Evolutionary conservation across 2,113 vertebrate genomes (phyloP), one percentile per base, ranked within the genome.

Genomic region (Oreotrochilus melanogaster): DNA sequence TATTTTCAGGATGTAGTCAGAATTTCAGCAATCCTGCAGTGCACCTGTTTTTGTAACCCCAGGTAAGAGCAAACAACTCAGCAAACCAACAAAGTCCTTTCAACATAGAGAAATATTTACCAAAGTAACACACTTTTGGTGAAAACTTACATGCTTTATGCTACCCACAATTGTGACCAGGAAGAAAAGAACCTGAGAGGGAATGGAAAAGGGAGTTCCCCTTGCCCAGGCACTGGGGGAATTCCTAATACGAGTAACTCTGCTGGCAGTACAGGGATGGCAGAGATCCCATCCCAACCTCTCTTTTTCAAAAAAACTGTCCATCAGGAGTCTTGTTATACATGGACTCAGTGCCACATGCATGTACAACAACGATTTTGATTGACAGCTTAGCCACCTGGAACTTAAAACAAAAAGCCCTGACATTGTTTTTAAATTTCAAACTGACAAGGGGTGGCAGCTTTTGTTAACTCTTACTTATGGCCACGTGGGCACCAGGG

Each of bases 291-390:
- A 80, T 33, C 70, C 67, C 79, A 69, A 70, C 27, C 79, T 75
- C 54, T 75, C 78, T 35, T 60, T 76, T 69, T 28, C 47, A 74
- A 74, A 94, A 64, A 48, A 61, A 7, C 93, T 84, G 80, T 95
- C 96, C 81, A 88, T 95, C 94, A 96, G 61, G 71, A 86, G 60
- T 45, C 95, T 92, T 96, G 96, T 96, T 95, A 76, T 89, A 97
- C 96, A 96, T 0, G 21, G 81, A 94, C 84, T 92, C 81, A 73
- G 62, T 76, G 84, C 45, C 90, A 92, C 74, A 95, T 10, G 78
- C 69, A 11, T 95, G 94, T 97, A 81, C 23, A 96, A 96, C 96
- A 97, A 71, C 39, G 0, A 57, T 23, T 97, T 12, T 95, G 96
- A 97, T 30, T 0, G 94, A 96, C 96, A 96, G 95, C 91, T 94